phyloP scores from a whole-genome alignment of 1,140 invertebrate genomes.

The Oedothorax gibbosus region DNA sequence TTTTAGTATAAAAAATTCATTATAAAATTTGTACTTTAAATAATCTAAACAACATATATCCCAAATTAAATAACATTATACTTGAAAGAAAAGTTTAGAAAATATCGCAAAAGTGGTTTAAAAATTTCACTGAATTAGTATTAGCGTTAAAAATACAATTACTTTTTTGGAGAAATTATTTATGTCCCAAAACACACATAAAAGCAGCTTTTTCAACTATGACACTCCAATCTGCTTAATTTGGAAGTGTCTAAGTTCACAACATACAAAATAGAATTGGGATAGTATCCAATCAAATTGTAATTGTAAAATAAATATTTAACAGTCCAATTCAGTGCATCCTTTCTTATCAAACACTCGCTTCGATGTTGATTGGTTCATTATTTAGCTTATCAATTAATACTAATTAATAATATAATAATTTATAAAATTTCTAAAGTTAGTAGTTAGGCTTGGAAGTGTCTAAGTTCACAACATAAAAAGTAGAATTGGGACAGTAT shows the following conservation, averaged over 20 bases:
- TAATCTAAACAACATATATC: no score
- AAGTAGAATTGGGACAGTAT: neutral
- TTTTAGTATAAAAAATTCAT: no score
- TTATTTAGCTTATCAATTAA: conserved; percentile 29
- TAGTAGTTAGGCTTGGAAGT: neutral
- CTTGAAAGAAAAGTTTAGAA: no score
- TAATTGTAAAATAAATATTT: neutral
- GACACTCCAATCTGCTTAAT: neutral
- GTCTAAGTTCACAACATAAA: neutral
- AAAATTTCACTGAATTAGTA: no score
- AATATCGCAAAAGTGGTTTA: no score
- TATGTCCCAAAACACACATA: no score
- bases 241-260: neutral
- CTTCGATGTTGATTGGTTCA: conserved; percentile 11
- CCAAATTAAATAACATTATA: no score
- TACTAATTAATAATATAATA: neutral
- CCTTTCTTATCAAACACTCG: conserved; percentile 5
- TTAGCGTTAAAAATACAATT: no score
- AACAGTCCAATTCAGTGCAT: no score
- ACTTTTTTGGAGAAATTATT: no score
- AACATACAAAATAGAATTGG: neutral
- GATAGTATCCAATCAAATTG: neutral
- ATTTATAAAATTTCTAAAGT: neutral
- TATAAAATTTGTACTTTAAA: no score
- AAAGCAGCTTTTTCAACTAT: no score